Conservation (phyloP, 2,888 invertebrate species). For the Drosophila macrospina region DNA sequence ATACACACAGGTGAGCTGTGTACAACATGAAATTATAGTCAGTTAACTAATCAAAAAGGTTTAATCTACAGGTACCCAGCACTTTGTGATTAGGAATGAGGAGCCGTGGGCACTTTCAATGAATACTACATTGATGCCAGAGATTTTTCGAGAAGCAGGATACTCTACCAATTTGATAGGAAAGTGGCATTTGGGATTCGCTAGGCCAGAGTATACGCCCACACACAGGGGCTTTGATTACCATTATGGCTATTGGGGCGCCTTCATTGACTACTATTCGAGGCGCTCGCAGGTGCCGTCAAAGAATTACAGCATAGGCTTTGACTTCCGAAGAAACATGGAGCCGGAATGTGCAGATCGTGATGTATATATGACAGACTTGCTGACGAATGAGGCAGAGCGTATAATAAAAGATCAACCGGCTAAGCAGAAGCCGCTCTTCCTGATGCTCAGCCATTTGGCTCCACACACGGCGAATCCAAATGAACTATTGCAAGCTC, state of each 20-base stretch:
- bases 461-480: slow-evolving; percentile 92
- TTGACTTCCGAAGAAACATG: slow-evolving; percentile 86
- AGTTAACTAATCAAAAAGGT: not conserved
- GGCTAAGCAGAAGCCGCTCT: slow-evolving; percentile 87
- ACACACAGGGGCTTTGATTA: slow-evolving; percentile 91
- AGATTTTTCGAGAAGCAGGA: slow-evolving; percentile 89
- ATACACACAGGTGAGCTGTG: slow-evolving; percentile 89
- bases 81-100: slow-evolving; percentile 88
- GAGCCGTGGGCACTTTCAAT: slow-evolving; percentile 91
- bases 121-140: slow-evolving; percentile 89
- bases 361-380: slow-evolving; percentile 89
- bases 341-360: slow-evolving; percentile 86
- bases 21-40: rapidly evolving
- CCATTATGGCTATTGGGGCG: slow-evolving; percentile 94
- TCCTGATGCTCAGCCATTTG: slow-evolving; percentile 91
- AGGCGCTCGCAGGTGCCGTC: slow-evolving; percentile 86
- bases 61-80: slow-evolving; percentile 88
- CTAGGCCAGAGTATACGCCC: slow-evolving; percentile 87
- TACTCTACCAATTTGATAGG: slow-evolving; percentile 94
- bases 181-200: slow-evolving; percentile 96
- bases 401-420: slow-evolving; percentile 86
- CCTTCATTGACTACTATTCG: slow-evolving; percentile 92
- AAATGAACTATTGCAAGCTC: slow-evolving; percentile 90
- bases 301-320: slow-evolving; percentile 82
- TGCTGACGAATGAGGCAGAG: slow-evolving; percentile 89